Evolutionary conservation across 2,797 vertebrate genomes (phyloP).

Genomic region (Arnoldichthys spilopterus): DNA sequence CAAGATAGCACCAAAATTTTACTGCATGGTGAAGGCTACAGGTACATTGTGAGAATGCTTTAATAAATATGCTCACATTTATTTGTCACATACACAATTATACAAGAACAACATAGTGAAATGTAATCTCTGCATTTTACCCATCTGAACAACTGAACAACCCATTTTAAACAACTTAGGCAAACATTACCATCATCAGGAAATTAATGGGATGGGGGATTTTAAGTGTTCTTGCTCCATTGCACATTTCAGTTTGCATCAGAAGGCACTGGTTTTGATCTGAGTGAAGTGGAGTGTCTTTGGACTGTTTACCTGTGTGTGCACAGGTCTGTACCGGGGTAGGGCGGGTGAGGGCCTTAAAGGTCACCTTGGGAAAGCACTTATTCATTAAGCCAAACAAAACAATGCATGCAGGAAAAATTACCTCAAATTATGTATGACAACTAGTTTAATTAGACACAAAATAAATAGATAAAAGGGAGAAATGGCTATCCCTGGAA

Average conservation of each 20-base stretch:
- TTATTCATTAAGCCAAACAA: conserved; percentile 55
- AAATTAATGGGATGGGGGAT: conserved; percentile 30
- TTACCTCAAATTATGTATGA: conserved; percentile 65
- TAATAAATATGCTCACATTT: no score
- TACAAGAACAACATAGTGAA: no score
- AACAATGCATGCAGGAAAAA: conserved; percentile 60
- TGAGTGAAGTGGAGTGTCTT: conserved; percentile 31
- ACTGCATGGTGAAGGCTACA: background rate
- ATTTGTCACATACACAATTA: no score
- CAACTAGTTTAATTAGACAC: conserved; percentile 67
- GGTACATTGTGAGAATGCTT: no score
- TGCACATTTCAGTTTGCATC: conserved; percentile 62
- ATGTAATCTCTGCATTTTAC: no score
- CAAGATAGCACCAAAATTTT: no score
- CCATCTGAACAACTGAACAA: no score
- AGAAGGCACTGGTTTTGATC: conserved; percentile 62
- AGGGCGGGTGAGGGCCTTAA: conserved; percentile 42
- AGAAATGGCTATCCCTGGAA: conserved; percentile 51
- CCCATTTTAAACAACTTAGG: no score
- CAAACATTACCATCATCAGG: conserved; percentile 35
- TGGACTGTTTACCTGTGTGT: conserved; percentile 53
- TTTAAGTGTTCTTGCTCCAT: conserved; percentile 34
- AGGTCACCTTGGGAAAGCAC: conserved; percentile 44
- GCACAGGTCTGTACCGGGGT: conserved; percentile 6
- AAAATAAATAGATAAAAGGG: conserved; percentile 56